Base-by-base conservation (phyloP, 2,888 invertebrate species). In the Eupithecia subfuscata region DNA sequence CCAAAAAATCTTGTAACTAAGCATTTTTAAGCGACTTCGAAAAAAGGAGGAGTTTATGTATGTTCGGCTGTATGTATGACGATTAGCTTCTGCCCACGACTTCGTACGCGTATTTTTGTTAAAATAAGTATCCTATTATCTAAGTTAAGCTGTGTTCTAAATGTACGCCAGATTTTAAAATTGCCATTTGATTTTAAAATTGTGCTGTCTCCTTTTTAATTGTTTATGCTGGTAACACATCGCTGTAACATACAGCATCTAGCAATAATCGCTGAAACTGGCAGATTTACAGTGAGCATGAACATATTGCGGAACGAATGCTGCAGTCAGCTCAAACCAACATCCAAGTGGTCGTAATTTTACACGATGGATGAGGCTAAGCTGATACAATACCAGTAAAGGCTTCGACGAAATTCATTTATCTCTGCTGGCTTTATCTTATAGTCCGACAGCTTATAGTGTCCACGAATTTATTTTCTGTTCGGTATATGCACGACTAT, bases 361-460 rank as follows among this genome's bases (percentile, higher is more conserved):
- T 64, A n/a, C 30, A 67, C 73, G 75, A 73, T 73, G 70, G 65
- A 67, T 73, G 75, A 60, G 45, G 63, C n/a, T 63, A 25, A 68
- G 52, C 43, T n/a, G 37, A 30, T 34, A 34, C 34, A 14, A 60
- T 34, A 37, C 60, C 34, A 60, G 71, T 74, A 74, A 71, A 68
- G 56, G 37, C 63, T 60, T 25, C 60, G 30, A 37, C 5, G 18
- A 48, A 71, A 22, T 56, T 37, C 14, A 70, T 34, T 30, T 25
- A 3, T 64, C 34, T 60, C 12, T 22, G 25, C 25, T 25, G 7
- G 37, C 5, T 37, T 4, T 37, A 37, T 7, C n/a, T n/a, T 30
- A 30, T 30, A 30, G 30, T 30, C 30, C 30, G 30, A 30, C 30
- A 30, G 37, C 37, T 37, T 43, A 43, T 12, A 12, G 43, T 43